Evolutionary conservation across 2,888 invertebrate genomes (phyloP).

Genomic region (Lumbricus terrestris): DNA sequence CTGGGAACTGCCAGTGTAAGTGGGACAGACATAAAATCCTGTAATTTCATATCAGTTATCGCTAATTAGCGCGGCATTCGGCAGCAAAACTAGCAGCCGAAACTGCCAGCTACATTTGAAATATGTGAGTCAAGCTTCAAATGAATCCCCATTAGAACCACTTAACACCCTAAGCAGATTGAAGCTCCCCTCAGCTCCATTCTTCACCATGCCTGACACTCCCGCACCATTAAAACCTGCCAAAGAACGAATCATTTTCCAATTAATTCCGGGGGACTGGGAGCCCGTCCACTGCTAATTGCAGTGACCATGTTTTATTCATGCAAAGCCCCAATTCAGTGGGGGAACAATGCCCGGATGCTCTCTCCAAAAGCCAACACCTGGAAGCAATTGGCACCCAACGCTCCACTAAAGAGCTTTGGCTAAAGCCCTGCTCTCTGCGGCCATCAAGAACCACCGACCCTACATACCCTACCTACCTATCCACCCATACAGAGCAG

Average conservation of each 20-base stretch:
- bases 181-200: neutral
- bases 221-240: constrained; percentile 4
- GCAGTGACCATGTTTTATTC: constrained; percentile 3
- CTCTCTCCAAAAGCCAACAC: neutral
- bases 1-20: neutral
- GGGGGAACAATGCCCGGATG: neutral
- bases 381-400: neutral
- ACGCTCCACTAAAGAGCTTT: neutral
- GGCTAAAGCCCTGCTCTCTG: neutral
- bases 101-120: neutral
- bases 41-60: neutral
- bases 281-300: neutral
- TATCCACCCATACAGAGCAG: neutral
- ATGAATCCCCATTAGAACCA: neutral
- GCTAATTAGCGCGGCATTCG: neutral
- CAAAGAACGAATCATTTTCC: constrained; percentile 9
- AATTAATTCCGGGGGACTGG: neutral
- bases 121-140: neutral
- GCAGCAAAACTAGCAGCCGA: neutral
- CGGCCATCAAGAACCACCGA: neutral
- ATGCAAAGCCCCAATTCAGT: neutral
- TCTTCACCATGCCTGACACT: neutral
- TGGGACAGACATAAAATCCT: neutral
- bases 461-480: no score
- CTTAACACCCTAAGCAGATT: neutral